Evolutionary conservation across 1,140 invertebrate genomes (phyloP).

Genomic region (Eriosoma lanigerum): DNA sequence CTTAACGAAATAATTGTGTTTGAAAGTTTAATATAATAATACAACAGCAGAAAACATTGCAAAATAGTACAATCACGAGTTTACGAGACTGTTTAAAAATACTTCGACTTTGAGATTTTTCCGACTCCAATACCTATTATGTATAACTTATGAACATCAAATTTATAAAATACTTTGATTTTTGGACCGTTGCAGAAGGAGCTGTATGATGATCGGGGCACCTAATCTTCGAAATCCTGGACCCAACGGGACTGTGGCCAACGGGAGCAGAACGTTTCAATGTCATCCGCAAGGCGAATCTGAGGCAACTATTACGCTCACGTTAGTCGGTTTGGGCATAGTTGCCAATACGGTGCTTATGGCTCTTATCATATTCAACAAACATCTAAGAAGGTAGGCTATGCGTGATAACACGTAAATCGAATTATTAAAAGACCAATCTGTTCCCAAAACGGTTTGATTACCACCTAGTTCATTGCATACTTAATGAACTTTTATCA

Average conservation of each 20-base stretch:
- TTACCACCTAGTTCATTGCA: no score
- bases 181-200: conserved; percentile 61
- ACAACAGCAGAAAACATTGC: no score
- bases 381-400: conserved; percentile 70
- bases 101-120: no score
- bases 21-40: no score
- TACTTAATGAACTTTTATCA: no score
- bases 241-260: conserved; percentile 66
- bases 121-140: no score
- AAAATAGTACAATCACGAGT: no score
- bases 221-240: conserved; percentile 70
- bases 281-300: conserved; percentile 79
- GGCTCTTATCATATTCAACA: conserved; percentile 74
- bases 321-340: conserved; percentile 76
- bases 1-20: no score
- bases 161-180: no score
- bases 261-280: conserved; percentile 70
- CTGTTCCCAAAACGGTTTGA: no score
- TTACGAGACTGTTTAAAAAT: no score
- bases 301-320: conserved; percentile 76
- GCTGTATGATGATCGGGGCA: conserved; percentile 74
- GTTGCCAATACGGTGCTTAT: conserved; percentile 79
- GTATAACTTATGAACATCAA: no score
- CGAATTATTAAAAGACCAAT: neutral
- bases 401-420: neutral